Conservation (phyloP, 2,888 invertebrate species). For the Amitus sp. region DNA sequence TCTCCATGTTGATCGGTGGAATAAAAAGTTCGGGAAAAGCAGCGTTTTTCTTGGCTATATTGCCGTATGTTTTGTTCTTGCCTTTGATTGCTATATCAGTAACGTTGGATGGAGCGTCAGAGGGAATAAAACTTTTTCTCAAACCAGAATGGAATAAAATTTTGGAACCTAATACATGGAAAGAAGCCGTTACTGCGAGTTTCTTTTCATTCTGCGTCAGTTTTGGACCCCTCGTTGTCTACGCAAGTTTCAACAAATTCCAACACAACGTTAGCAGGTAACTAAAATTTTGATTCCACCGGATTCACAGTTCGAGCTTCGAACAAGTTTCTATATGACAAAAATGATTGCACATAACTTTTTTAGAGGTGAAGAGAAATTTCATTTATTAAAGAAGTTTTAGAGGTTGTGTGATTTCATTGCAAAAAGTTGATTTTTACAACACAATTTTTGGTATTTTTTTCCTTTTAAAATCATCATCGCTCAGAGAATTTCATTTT, state of each 20-base stretch:
- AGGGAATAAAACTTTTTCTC: slow-evolving; percentile 75
- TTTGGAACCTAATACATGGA: slow-evolving; percentile 72
- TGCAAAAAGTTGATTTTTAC: too few relatives aligned
- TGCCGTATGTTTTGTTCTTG: slow-evolving; percentile 73
- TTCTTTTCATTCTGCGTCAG: slow-evolving; percentile 74
- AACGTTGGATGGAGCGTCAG: slow-evolving; percentile 71
- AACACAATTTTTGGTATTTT: too few relatives aligned
- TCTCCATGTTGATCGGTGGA: slow-evolving; percentile 68
- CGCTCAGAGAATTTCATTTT: too few relatives aligned
- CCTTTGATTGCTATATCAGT: slow-evolving; percentile 71
- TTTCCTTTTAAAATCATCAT: too few relatives aligned
- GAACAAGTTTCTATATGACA: too few relatives aligned
- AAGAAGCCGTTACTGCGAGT: slow-evolving; percentile 73
- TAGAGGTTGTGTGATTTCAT: too few relatives aligned
- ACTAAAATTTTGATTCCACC: too few relatives aligned
- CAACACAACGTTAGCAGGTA: slow-evolving; percentile 71
- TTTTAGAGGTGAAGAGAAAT: too few relatives aligned
- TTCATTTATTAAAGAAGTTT: too few relatives aligned
- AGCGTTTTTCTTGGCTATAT: slow-evolving; percentile 78
- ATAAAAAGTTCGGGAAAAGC: slow-evolving; percentile 73
- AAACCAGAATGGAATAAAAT: slow-evolving; percentile 75
- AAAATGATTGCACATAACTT: too few relatives aligned
- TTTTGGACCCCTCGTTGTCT: slow-evolving; percentile 73
- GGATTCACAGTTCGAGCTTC: too few relatives aligned
- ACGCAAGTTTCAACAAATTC: slow-evolving; percentile 72